Evolutionary conservation across 2,888 invertebrate species (phyloP), one percentile per base, ranked within the genome.

Genomic region (Meta bourneti): DNA sequence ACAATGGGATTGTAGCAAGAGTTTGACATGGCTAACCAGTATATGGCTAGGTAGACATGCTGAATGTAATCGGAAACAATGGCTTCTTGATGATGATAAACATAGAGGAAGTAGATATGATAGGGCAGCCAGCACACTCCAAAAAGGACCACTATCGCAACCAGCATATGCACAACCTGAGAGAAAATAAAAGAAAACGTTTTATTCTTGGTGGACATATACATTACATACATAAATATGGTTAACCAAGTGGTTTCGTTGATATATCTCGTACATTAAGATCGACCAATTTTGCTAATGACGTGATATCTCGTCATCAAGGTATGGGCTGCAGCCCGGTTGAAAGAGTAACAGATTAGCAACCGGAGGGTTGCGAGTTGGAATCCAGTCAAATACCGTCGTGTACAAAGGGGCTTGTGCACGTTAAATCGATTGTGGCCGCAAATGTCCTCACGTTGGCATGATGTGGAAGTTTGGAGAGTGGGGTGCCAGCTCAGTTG

Each of bases 61-160:
- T 95, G 95, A 19, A 94, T 97, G 95, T 97, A 97, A 1, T 96
- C 96, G 4, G 85, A 81, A 48, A 79, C 69, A 7, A 90, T 49
- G 11, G 89, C 85, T 9, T 92, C 91, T 72, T 90, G 77, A 94
- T 96, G 96, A 82, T 97, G 97, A 51, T 97, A 97, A 6, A 97
- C 97, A 93, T 98, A 96, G 93, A 99, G 97, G 95, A 99, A 99
- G 95, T 98, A 99, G 71, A 97, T 96, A 95, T 99, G 98, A 95
- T 97, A 98, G 0, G 99, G 99, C 83, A 99, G 96, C 99, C 99
- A 99, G 95, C 99, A 99, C 0, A 98, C 97, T 61, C 97, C 98
- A 95, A 99, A 99, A 94, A 99, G 98, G 74, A 97, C 96, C 94
- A 99, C 98, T 11, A 99, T 98, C 0, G 98, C 97, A 94, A 99